A percentile compares a stretch with the other conserved stretches of the same genome.
phyloP scores from a whole-genome alignment of 2,113 vertebrate genomes.

The Lanius collurio region DNA sequence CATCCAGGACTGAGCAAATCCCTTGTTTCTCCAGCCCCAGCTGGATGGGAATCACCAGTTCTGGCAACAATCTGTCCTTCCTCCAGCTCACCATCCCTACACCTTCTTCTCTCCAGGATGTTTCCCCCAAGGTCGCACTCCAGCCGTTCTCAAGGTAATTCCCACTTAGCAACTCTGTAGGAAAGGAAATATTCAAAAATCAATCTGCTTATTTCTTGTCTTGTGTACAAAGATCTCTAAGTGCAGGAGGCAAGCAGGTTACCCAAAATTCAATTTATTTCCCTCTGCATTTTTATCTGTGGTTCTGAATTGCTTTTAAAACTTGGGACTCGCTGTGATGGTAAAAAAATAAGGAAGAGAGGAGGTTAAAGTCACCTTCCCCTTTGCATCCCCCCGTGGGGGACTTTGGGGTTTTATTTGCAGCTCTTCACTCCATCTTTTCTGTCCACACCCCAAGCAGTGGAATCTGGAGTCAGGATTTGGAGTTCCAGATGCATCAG shows the following conservation, averaged over 20 bases:
- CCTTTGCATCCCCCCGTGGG: accelerated
- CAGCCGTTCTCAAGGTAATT: neutral
- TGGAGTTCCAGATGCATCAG: constrained; percentile 33
- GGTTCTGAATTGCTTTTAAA: neutral
- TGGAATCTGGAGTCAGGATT: neutral
- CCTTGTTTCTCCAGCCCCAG: neutral
- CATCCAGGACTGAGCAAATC: neutral
- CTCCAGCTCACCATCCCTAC: neutral
- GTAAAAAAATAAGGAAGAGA: neutral
- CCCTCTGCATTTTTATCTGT: neutral
- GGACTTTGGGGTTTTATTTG: neutral
- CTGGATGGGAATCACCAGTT: neutral
- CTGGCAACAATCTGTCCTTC: neutral
- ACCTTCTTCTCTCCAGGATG: neutral
- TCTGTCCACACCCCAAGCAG: accelerated
- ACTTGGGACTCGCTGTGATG: neutral
- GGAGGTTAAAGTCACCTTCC: neutral
- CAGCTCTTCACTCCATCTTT: neutral
- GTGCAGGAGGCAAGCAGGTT: neutral
- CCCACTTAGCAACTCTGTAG: neutral
- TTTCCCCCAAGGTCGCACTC: neutral
- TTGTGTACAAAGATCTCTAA: neutral
- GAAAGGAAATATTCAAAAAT: neutral
- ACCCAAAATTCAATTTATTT: neutral
- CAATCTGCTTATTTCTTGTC: neutral